Conservation (phyloP, 2,113 vertebrate genomes). For the Nerophis ophidion region DNA sequence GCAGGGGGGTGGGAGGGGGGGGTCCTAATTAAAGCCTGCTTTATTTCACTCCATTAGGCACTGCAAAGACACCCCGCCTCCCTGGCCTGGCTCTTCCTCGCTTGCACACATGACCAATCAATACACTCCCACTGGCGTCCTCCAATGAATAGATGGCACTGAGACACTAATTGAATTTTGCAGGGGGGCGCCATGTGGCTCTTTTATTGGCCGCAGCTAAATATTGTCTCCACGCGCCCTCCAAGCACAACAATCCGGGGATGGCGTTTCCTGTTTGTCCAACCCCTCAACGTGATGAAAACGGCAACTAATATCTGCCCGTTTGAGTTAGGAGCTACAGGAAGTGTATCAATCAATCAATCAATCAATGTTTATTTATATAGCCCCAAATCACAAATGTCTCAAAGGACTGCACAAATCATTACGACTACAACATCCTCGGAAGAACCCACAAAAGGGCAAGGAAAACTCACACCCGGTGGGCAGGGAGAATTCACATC, state of each 20-base stretch:
- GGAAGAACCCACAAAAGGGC: too few species aligned
- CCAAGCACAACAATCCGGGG: not conserved
- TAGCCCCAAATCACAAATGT: too few species aligned
- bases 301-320: too few species aligned
- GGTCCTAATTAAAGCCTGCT: slow-evolving; percentile 92
- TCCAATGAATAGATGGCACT: slow-evolving; percentile 79
- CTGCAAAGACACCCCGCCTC: slow-evolving; percentile 12
- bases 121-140: slow-evolving; percentile 83
- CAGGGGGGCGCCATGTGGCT: slow-evolving; percentile 40
- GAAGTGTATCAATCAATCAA: too few species aligned
- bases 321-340: too few species aligned
- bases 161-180: slow-evolving; percentile 89
- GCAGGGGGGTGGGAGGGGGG: slow-evolving; percentile 13
- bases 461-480: too few species aligned
- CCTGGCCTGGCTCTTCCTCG: slow-evolving; percentile 50
- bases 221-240: not conserved
- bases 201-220: slow-evolving; percentile 27
- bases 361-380: too few species aligned
- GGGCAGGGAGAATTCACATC: too few species aligned
- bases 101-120: slow-evolving; percentile 86
- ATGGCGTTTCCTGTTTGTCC: not conserved
- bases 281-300: not conserved
- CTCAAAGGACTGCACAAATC: too few species aligned
- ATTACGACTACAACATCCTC: too few species aligned
- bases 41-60: slow-evolving; percentile 95